phyloP scores from a whole-genome alignment of 2,888 invertebrate species.

The Chaetoderma sp. region DNA sequence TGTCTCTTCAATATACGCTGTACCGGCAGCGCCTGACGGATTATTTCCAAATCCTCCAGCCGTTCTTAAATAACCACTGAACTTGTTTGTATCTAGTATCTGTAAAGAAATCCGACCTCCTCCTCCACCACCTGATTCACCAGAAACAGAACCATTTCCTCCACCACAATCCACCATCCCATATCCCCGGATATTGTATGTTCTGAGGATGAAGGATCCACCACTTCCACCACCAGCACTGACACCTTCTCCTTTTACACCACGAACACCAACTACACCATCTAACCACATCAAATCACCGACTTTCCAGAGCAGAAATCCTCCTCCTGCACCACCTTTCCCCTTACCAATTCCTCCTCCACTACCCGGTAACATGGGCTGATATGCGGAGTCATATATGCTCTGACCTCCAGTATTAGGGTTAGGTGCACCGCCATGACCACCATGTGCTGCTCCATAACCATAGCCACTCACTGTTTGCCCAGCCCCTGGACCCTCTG shows the following conservation, averaged over 20 bases:
- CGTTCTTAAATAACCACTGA: conserved; percentile 42
- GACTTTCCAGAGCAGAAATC: conserved; percentile 46
- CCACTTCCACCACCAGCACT: conserved; percentile 55
- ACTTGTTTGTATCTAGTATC: conserved; percentile 45
- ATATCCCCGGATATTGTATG: conserved; percentile 53
- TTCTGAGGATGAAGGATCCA: conserved; percentile 47
- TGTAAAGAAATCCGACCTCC: conserved; percentile 51
- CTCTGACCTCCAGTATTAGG: conserved; percentile 44
- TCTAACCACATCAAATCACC: conserved; percentile 47
- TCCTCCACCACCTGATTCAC: conserved; percentile 45
- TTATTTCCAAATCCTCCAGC: conserved; percentile 45
- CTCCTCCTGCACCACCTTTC: conserved; percentile 50
- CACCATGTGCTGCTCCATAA: conserved; percentile 53
- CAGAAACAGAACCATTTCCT: conserved; percentile 38
- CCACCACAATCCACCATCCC: conserved; percentile 49
- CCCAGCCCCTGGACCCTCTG: conserved; percentile 42
- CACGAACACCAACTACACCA: conserved; percentile 46
- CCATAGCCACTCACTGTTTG: conserved; percentile 31
- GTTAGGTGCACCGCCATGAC: conserved; percentile 51
- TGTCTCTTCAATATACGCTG: conserved; percentile 51
- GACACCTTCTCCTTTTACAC: conserved; percentile 38
- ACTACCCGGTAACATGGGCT: conserved; percentile 44
- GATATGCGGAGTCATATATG: conserved; percentile 51
- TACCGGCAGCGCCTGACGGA: conserved; percentile 56
- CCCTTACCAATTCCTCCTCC: conserved; percentile 51